A percentile compares a stretch with the other conserved stretches of the same genome.
These are phyloP conservation scores for Chaitophorus viminalis DNA, from an alignment of 2,888 invertebrate species.

Conservation along the genomic window DNA sequence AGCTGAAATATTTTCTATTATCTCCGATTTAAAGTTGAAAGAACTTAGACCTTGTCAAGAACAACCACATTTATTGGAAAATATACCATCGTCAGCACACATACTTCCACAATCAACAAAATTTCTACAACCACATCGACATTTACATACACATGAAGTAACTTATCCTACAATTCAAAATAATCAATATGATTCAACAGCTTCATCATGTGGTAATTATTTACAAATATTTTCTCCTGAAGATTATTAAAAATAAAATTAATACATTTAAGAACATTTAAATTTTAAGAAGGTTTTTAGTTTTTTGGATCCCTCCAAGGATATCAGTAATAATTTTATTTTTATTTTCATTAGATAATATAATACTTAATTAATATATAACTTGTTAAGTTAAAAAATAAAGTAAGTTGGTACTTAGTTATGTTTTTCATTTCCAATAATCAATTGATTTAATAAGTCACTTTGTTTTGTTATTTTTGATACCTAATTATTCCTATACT, in stretches of 20 bases:
- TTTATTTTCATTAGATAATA: neutral
- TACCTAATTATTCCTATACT: neutral
- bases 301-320: neutral
- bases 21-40: neutral
- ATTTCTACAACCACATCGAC: no score
- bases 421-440: no score
- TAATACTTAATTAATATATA: neutral
- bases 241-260: conserved; percentile 9
- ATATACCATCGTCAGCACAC: neutral
- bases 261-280: neutral
- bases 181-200: neutral
- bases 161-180: neutral
- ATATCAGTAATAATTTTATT: neutral
- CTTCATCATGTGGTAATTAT: neutral
- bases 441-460: neutral
- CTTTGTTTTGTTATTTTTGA: conserved; percentile 5
- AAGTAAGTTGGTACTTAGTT: no score
- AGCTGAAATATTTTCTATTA: conserved; percentile 1
- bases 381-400: conserved; percentile 5
- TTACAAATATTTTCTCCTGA: neutral
- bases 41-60: conserved; percentile 1
- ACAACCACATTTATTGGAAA: neutral
- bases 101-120: neutral
- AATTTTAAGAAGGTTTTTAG: neutral
- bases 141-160: neutral